Percentiles rank a stretch among this genome's conserved stretches.
Evolutionary conservation across 2,797 vertebrate species (phyloP).

Genomic region (Sternarchorhynchus goeldii): DNA sequence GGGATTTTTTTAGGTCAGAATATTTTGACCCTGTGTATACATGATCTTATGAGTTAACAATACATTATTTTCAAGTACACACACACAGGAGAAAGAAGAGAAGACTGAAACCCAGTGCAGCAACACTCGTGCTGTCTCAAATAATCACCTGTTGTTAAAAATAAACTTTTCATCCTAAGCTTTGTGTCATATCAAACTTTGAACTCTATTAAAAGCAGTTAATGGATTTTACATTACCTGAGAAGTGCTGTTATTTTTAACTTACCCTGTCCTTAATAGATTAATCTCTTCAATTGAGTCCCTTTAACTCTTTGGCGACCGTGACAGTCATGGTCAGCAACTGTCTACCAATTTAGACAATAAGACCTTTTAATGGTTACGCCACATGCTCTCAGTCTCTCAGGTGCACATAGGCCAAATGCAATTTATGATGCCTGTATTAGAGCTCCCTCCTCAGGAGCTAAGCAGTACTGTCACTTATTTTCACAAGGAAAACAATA

Average conservation of each 20-base stretch:
- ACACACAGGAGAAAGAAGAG: neutral
- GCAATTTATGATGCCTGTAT: constrained; percentile 74
- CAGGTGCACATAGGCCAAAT: neutral
- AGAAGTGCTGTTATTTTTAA: constrained; percentile 31
- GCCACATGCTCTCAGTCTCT: constrained; percentile 7
- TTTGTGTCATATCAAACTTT: constrained; percentile 26
- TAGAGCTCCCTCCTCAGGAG: constrained; percentile 87
- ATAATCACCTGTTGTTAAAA: constrained; percentile 24
- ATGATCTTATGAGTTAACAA: no score
- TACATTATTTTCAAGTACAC: neutral
- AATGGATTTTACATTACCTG: constrained; percentile 35
- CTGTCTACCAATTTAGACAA: constrained; percentile 40
- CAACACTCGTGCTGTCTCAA: neutral
- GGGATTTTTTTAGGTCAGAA: no score
- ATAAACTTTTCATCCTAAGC: constrained; percentile 28
- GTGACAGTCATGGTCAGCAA: constrained; percentile 14
- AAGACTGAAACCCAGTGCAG: neutral
- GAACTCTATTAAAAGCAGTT: constrained; percentile 9
- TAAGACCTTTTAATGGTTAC: constrained; percentile 30
- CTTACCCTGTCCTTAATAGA: constrained; percentile 7
- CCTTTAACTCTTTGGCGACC: constrained; percentile 18
- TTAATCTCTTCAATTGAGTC: constrained; percentile 22
- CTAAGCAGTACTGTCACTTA: constrained; percentile 8
- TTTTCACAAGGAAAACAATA: neutral
- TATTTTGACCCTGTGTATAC: no score